Base-by-base conservation (phyloP, 1,140 invertebrate genomes). In the Eumeta japonica region DNA sequence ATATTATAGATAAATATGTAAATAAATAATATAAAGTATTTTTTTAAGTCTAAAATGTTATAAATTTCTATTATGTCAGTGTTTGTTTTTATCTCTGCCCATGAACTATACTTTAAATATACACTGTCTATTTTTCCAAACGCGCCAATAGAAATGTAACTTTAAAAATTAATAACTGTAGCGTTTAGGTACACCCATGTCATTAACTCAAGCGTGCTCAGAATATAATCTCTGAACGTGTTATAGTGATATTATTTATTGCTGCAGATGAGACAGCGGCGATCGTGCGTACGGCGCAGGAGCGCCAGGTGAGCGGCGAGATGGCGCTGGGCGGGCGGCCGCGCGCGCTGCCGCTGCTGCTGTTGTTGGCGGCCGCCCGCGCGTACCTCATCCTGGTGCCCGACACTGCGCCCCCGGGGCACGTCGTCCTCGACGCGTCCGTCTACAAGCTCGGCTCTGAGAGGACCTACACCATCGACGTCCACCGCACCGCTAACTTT, bases 401-500 rank as follows among this genome's bases (percentile, higher is more conserved):
- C 16, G 84, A 88, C 62, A 76, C 81, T 28, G 75, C 83, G 30
- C 78, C 79, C 2, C 77, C 85, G 0, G 87, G 87, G 4, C 77
- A 82, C 20, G 62, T 83, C n/a, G 79, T 90, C 28, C 88, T 91
- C 65, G 86, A 91, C 68, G 84, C 87, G 5, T 87, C 86, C 2
- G 84, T 90, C n/a, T 86, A 87, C 33, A 82, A 85, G 41, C 71
- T 88, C 10, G 85, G 85, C 38, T 84, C 85, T 9, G 82, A 86
- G 48, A 67, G 87, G 19, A 79, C 80, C 39, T 90, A 91, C 72
- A 79, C 83, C 51, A 84, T 90, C 24, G 89, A 90, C 50, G 72
- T 78, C 10, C 84, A 90, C 45, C 79, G 87, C 43, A 91, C 87
- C 15, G 87, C 88, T 1, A 83, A 84, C 62, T 90, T 90, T 66